phyloP scores from a whole-genome alignment of 2,113 vertebrate species.

The Andinoacara biseriatus region DNA sequence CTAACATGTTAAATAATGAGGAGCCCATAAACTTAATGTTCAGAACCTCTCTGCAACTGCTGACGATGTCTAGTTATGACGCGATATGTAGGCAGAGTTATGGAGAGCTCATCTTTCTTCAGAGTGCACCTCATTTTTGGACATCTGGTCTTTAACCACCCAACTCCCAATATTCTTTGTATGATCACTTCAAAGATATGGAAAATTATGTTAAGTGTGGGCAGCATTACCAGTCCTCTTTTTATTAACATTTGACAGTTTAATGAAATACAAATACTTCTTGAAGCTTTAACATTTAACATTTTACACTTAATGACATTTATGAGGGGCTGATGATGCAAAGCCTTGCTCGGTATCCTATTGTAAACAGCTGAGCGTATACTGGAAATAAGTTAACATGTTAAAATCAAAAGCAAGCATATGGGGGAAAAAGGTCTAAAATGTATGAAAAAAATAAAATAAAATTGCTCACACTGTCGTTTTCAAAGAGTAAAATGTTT shows the following conservation, averaged over 20 bases:
- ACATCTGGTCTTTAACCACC: constrained; percentile 52
- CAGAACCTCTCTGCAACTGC: constrained; percentile 64
- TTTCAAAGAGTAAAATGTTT: constrained; percentile 36
- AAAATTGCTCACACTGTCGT: constrained; percentile 1
- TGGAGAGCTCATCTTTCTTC: constrained; percentile 52
- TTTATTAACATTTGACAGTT: not conserved
- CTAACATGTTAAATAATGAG: constrained; percentile 77
- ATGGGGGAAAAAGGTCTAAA: not conserved
- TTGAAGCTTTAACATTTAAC: not conserved
- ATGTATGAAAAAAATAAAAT: not conserved
- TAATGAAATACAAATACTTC: not conserved
- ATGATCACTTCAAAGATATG: not conserved
- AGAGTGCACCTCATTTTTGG: constrained; percentile 24
- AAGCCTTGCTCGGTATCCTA: not conserved
- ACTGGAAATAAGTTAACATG: not conserved
- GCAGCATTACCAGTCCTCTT: not conserved
- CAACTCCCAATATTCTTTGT: not conserved
- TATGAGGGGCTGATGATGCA: not conserved
- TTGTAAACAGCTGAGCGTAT: not conserved
- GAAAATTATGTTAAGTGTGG: not conserved
- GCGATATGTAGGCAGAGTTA: constrained; percentile 60
- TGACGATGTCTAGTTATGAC: constrained; percentile 66
- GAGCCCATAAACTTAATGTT: constrained; percentile 70
- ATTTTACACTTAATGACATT: not conserved
- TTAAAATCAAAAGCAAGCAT: not conserved